Percentiles rank a stretch among this genome's conserved stretches.
phyloP scores from a whole-genome alignment of 2,113 vertebrate species.

The Columba livia region DNA sequence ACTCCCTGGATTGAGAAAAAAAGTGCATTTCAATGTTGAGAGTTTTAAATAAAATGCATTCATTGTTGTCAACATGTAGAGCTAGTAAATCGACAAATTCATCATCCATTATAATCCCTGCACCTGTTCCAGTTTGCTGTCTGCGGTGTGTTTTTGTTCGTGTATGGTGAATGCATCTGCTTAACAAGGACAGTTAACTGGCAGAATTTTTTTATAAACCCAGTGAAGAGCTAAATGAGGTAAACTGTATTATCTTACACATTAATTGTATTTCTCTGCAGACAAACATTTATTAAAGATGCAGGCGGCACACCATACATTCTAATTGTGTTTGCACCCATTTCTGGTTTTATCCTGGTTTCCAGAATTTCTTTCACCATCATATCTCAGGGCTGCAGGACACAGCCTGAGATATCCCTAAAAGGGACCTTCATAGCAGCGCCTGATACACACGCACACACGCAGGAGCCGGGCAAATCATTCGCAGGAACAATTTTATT shows the following conservation, averaged over 20 bases:
- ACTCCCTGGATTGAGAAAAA: background rate
- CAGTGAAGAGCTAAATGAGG: constrained; percentile 76
- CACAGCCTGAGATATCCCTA: background rate
- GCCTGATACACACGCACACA: fast-evolving
- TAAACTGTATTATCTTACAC: constrained; percentile 77
- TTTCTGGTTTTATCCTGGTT: constrained; percentile 67
- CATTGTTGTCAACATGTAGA: constrained; percentile 24
- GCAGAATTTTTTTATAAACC: constrained; percentile 79
- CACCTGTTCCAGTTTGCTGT: constrained; percentile 72
- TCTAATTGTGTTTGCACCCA: constrained; percentile 74
- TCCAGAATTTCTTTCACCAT: constrained; percentile 41
- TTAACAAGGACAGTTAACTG: constrained; percentile 70
- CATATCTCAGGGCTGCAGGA: background rate
- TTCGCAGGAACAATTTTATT: background rate
- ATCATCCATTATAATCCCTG: constrained; percentile 61
- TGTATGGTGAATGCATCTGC: constrained; percentile 72
- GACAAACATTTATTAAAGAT: constrained; percentile 75
- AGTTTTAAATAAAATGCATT: constrained; percentile 43
- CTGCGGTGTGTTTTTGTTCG: constrained; percentile 45
- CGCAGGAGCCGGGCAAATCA: fast-evolving
- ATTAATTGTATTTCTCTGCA: constrained; percentile 78
- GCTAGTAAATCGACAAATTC: constrained; percentile 60
- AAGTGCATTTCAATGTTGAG: background rate
- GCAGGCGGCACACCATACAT: constrained; percentile 69
- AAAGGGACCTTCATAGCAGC: background rate